Evolutionary conservation across 35 echinoderm and acorn worm species (phyloP), one percentile per base, ranked within the genome.

Genomic region (Stichopus chloronotus): DNA sequence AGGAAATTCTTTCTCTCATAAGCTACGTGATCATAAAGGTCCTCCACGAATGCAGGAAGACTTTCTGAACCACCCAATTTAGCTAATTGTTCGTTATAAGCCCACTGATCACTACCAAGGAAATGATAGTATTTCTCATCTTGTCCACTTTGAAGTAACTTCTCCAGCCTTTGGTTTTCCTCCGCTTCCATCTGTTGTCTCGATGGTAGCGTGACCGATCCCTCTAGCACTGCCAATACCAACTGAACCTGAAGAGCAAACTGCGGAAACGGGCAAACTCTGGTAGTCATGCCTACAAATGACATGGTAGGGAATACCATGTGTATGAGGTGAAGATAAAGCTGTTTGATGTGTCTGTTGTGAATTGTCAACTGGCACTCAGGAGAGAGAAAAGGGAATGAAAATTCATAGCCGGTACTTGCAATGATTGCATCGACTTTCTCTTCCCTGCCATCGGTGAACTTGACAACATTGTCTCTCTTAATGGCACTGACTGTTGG

Each of bases 321-420:
- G 92, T 98, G 95, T 16, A 98, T 77, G 5, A 98, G 13, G 57
- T 98, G 97, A 83, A 94, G 94, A 78, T 98, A 96, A 5, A 98
- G 83, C 11, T 95, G 91, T 14, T 95, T 84, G 57, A 98, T 80
- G 8, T 88, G 79, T 2, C n/a, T 72, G 78, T 94, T 91, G 11
- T 85, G 58, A 5, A 96, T 85, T 12, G 54, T 79, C 1, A 96
- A 56, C 17, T 80, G 59, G 57, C 97, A 96, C 23, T 98, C 93
- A 25, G 93, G 65, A 17, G 78, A 88, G 68, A 98, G 77, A 76
- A 98, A 98, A 9, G 93, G 91, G 55, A 96, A 96, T 25, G 69
- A 69, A 76, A 90, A 98, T 5, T 96, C 17, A 78, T 96, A 98
- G 5, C 97, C 97, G n/a, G 97, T 96, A 59, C 97, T 96, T 25